Evolutionary conservation across 1,140 invertebrate species (phyloP).

Genomic region (Solenopsis fugax): DNA sequence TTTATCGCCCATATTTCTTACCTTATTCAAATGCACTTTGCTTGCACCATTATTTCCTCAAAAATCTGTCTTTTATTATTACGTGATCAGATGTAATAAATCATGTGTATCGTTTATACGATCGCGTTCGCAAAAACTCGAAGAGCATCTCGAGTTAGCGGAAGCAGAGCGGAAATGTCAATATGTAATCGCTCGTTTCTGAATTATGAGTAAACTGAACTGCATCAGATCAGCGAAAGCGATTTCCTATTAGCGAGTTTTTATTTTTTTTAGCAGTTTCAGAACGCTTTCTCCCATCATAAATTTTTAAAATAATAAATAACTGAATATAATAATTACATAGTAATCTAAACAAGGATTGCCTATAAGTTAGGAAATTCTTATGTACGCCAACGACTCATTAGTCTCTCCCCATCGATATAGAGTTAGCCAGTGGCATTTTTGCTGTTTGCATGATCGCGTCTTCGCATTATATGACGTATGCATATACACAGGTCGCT

Average conservation of each 20-base stretch:
- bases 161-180: conserved; percentile 6
- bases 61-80: too few species aligned
- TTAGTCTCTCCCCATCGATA: not conserved
- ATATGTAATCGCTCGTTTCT: conserved; percentile 15
- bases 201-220: conserved; percentile 19
- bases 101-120: too few species aligned
- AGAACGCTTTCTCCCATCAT: conserved; percentile 6
- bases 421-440: not conserved
- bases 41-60: too few species aligned
- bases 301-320: conserved; percentile 6
- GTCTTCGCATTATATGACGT: conserved; percentile 24
- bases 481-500: not conserved
- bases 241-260: not conserved
- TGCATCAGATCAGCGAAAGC: conserved; percentile 39
- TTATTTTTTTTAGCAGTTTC: not conserved
- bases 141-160: not conserved
- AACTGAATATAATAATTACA: conserved; percentile 11
- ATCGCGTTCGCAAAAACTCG: not conserved
- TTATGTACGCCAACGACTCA: not conserved
- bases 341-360: not conserved
- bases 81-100: too few species aligned
- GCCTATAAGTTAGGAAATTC: not conserved
- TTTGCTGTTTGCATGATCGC: conserved; percentile 26
- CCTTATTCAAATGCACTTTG: too few species aligned
- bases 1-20: too few species aligned